Conservation (phyloP, 2,113 vertebrate species). For the Lepisosteus oculatus region DNA sequence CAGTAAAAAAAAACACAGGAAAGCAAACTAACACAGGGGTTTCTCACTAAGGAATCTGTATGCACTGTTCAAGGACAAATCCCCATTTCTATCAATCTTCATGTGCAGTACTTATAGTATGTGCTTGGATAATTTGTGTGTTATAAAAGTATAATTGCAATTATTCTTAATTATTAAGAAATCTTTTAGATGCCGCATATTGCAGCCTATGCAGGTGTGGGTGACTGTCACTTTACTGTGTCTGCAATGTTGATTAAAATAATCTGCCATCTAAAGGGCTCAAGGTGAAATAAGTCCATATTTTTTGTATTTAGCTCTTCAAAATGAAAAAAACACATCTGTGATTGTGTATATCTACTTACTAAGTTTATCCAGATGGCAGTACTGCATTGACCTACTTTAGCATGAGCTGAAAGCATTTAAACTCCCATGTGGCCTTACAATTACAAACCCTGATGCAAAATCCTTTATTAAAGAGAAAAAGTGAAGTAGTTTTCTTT, state of each 20-base stretch:
- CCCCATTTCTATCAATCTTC: too few relatives aligned
- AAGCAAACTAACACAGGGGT: constrained; percentile 25
- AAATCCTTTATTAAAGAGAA: constrained; percentile 38
- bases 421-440: constrained; percentile 26
- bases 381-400: constrained; percentile 41
- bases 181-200: too few relatives aligned
- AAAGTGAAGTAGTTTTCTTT: too few relatives aligned
- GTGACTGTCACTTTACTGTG: too few relatives aligned
- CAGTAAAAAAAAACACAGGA: constrained; percentile 41
- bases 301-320: constrained; percentile 11
- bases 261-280: background rate
- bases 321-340: constrained; percentile 9
- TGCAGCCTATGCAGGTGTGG: background rate
- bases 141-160: background rate
- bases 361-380: constrained; percentile 32
- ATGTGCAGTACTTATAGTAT: background rate
- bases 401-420: constrained; percentile 23
- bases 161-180: too few relatives aligned
- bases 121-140: background rate
- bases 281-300: constrained; percentile 26
- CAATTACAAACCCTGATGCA: constrained; percentile 21
- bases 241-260: too few relatives aligned
- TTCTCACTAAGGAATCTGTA: background rate
- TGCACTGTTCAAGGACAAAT: background rate
- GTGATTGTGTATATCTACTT: constrained; percentile 17